A percentile compares a stretch with the other conserved stretches of the same genome.
Evolutionary conservation across 2,113 vertebrate species (phyloP).

Genomic region (Hyperopisus bebe): DNA sequence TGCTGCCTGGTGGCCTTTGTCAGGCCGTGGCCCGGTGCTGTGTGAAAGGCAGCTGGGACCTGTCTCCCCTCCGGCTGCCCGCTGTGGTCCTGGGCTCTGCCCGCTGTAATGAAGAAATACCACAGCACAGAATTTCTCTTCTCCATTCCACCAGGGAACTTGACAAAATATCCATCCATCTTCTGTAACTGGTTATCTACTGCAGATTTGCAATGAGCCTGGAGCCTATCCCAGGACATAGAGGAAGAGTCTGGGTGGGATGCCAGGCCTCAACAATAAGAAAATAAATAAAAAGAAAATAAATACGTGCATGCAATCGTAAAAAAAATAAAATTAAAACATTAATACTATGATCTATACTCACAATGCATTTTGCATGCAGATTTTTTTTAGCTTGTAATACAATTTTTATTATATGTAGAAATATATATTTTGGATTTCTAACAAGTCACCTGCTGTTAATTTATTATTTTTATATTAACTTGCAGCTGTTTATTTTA

Average conservation of each 20-base stretch:
- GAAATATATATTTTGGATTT: background rate
- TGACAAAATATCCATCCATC: background rate
- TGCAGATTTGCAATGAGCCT: background rate
- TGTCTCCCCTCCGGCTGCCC: background rate
- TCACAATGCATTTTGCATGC: background rate
- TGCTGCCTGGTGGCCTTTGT: background rate
- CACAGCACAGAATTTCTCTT: background rate
- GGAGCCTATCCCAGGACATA: background rate
- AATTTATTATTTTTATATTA: background rate
- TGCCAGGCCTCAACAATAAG: background rate
- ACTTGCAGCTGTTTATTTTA: background rate
- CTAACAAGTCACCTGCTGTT: background rate
- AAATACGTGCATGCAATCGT: background rate
- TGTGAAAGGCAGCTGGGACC: background rate
- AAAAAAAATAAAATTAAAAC: background rate
- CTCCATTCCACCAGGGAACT: background rate
- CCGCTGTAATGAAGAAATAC: background rate
- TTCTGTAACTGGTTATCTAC: background rate
- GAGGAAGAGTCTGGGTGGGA: background rate
- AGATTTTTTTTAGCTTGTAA: background rate
- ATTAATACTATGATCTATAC: background rate
- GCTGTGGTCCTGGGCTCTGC: background rate
- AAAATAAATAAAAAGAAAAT: background rate
- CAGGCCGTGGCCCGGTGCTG: background rate
- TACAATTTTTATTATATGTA: background rate